A percentile compares a stretch with the other conserved stretches of the same genome.
Evolutionary conservation across 2,113 vertebrate species (phyloP).

Genomic region (Passer montanus): DNA sequence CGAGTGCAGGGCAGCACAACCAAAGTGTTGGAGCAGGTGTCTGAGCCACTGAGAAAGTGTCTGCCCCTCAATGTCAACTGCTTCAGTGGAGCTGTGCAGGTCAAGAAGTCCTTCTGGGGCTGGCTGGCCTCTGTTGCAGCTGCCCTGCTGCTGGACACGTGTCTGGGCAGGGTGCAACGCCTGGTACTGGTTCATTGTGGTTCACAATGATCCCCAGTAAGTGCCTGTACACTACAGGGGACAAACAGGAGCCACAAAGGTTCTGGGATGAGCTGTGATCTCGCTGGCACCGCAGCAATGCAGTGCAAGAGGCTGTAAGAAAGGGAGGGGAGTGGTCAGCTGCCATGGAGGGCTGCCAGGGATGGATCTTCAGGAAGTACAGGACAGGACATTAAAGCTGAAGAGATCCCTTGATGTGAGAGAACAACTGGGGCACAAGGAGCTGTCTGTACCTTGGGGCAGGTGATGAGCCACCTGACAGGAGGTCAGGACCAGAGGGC

Average conservation of each 20-base stretch:
- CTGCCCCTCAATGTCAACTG: rapidly evolving
- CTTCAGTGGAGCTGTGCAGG: not conserved
- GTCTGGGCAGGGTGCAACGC: not conserved
- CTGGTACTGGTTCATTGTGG: rapidly evolving
- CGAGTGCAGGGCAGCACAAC: rapidly evolving
- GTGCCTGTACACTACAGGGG: not conserved
- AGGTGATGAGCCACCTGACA: not conserved
- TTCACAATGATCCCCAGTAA: not conserved
- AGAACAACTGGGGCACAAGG: not conserved
- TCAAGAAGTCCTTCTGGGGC: not conserved
- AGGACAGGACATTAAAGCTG: not conserved
- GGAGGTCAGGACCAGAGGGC: not conserved
- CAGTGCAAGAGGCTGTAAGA: rapidly evolving
- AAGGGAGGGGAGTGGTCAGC: rapidly evolving
- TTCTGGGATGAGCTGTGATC: not conserved
- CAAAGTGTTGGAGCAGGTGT: not conserved
- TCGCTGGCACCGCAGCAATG: rapidly evolving
- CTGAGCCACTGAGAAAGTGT: not conserved
- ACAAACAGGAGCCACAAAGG: not conserved
- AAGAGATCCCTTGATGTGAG: not conserved
- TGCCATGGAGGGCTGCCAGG: not conserved
- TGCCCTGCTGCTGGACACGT: not conserved
- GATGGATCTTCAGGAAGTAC: not conserved
- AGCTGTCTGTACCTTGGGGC: not conserved
- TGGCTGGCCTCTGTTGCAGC: not conserved